phyloP scores from a whole-genome alignment of 2,113 vertebrate genomes.

The Cynocephalus volans region DNA sequence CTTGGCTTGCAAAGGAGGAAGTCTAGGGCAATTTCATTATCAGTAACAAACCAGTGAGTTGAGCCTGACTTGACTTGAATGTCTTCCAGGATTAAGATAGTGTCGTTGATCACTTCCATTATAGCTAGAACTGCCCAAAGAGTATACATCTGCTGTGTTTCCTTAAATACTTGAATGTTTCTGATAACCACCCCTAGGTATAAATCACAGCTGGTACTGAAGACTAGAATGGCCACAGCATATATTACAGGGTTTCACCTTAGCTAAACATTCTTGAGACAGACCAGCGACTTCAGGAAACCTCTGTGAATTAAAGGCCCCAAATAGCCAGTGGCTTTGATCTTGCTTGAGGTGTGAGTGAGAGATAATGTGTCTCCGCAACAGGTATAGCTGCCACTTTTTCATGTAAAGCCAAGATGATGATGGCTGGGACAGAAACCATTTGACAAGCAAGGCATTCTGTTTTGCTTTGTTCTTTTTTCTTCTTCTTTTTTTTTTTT shows the following conservation, averaged over 20 bases:
- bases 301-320: background rate
- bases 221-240: background rate
- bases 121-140: background rate
- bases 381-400: background rate
- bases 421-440: background rate
- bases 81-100: background rate
- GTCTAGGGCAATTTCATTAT: background rate
- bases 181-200: background rate
- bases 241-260: background rate
- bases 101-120: background rate
- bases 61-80: background rate
- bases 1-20: background rate
- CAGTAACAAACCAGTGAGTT: background rate
- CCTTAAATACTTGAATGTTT: background rate
- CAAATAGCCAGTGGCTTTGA: background rate
- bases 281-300: background rate
- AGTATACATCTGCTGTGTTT: background rate
- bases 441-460: background rate
- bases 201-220: background rate
- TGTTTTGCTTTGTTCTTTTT: background rate
- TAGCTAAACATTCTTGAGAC: background rate
- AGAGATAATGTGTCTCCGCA: rapidly evolving
- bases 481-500: background rate
- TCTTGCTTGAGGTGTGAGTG: background rate
- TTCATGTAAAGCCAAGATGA: background rate